These are phyloP conservation scores for Mustela lutreola DNA, from an alignment of 2,113 vertebrate species.

Conservation along the genomic window DNA sequence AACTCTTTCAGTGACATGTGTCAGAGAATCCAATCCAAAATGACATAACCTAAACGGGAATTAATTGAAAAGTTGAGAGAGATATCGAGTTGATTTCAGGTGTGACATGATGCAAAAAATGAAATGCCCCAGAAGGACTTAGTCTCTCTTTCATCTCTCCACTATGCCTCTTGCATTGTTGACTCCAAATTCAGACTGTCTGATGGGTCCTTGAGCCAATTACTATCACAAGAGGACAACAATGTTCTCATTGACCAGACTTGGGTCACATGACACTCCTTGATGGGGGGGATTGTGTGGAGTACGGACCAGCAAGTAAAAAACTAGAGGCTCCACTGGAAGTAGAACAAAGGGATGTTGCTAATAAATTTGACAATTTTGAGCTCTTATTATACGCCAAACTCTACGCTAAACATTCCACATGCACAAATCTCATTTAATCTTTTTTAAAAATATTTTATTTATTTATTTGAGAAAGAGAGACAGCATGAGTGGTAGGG, in stretches of 20 bases:
- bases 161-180: neutral
- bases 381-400: neutral
- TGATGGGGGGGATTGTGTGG: fast-evolving
- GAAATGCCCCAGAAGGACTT: neutral
- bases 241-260: neutral
- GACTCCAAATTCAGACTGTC: neutral
- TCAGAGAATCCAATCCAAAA: slow-evolving; percentile 6
- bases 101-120: neutral
- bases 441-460: neutral
- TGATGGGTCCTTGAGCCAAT: neutral
- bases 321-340: neutral
- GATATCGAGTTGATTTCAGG: neutral
- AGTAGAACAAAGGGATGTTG: neutral
- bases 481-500: neutral
- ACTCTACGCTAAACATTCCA: neutral
- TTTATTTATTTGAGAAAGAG: neutral
- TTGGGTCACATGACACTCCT: neutral
- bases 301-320: neutral
- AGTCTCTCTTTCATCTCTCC: neutral
- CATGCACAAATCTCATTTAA: neutral
- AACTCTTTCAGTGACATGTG: neutral
- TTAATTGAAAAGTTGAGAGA: neutral
- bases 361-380: neutral
- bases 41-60: neutral
- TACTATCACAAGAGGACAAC: neutral